Evolutionary conservation across 2,113 vertebrate species (phyloP).

Genomic region (Rostratula benghalensis): DNA sequence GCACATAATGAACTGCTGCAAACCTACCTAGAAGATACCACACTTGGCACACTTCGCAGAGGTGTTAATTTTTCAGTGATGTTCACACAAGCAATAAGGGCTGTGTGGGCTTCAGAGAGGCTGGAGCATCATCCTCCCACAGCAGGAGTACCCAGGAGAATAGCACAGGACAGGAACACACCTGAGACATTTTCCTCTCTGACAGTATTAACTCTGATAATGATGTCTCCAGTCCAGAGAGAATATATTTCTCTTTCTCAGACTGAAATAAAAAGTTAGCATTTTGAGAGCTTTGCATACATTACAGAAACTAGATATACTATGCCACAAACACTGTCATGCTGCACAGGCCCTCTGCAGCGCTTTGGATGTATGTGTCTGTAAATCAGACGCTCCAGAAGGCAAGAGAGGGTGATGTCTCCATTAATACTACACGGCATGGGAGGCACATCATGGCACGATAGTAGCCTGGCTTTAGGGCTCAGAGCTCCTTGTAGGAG

Average conservation of each 20-base stretch:
- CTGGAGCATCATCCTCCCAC: not conserved
- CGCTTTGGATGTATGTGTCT: not conserved
- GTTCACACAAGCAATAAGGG: not conserved
- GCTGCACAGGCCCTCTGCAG: not conserved
- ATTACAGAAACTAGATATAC: not conserved
- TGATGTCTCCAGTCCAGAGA: not conserved
- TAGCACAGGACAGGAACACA: not conserved
- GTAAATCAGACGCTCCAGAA: not conserved
- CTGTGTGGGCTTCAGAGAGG: not conserved
- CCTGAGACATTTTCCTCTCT: not conserved
- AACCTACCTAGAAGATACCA: not conserved
- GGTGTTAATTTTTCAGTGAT: not conserved
- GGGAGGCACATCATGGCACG: not conserved
- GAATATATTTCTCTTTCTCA: not conserved
- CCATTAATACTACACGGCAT: rapidly evolving
- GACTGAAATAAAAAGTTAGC: slow-evolving; percentile 17
- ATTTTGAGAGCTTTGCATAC: slow-evolving; percentile 36
- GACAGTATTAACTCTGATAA: not conserved
- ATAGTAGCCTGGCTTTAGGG: rapidly evolving
- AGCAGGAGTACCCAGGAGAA: not conserved
- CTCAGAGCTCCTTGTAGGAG: not conserved
- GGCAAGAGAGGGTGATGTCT: not conserved
- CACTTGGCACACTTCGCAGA: not conserved
- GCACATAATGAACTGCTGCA: not conserved
- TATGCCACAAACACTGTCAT: not conserved